Conservation (phyloP, 2,888 invertebrate species). For the Lottia scabra region DNA sequence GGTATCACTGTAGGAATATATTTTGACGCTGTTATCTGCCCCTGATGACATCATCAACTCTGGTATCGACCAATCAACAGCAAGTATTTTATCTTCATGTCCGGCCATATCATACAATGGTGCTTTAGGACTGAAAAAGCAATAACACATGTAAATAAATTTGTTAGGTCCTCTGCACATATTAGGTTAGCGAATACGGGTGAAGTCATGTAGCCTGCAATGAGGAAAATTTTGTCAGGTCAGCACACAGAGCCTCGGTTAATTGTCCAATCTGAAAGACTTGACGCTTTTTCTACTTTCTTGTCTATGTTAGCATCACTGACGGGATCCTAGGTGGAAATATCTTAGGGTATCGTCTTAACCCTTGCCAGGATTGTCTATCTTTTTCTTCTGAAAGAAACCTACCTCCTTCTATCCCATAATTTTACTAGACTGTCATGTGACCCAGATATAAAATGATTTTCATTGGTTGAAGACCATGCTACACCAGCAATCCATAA, state of each 20-base stretch:
- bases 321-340: too few relatives aligned
- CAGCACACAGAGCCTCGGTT: too few relatives aligned
- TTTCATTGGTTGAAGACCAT: slow-evolving; percentile 87
- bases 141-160: background rate
- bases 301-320: too few relatives aligned
- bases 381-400: too few relatives aligned
- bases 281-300: too few relatives aligned
- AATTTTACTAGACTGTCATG: slow-evolving; percentile 92
- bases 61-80: slow-evolving; percentile 93
- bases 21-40: slow-evolving; percentile 90
- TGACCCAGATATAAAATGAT: slow-evolving; percentile 91
- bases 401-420: slow-evolving; percentile 93
- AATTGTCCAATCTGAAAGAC: too few relatives aligned
- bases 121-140: slow-evolving; percentile 81
- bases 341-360: too few relatives aligned
- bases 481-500: slow-evolving; percentile 92
- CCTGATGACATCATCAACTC: slow-evolving; percentile 90
- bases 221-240: too few relatives aligned
- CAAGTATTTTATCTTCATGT: slow-evolving; percentile 87
- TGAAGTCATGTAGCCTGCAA: too few relatives aligned
- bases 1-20: slow-evolving; percentile 57
- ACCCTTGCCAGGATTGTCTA: too few relatives aligned
- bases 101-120: slow-evolving; percentile 93
- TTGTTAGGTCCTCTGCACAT: too few relatives aligned
- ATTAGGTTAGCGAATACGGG: too few relatives aligned